Evolutionary conservation across 23 tunicate genomes (phyloP), one percentile per base, ranked within the genome.

Genomic region (Aplidium turbinatum): DNA sequence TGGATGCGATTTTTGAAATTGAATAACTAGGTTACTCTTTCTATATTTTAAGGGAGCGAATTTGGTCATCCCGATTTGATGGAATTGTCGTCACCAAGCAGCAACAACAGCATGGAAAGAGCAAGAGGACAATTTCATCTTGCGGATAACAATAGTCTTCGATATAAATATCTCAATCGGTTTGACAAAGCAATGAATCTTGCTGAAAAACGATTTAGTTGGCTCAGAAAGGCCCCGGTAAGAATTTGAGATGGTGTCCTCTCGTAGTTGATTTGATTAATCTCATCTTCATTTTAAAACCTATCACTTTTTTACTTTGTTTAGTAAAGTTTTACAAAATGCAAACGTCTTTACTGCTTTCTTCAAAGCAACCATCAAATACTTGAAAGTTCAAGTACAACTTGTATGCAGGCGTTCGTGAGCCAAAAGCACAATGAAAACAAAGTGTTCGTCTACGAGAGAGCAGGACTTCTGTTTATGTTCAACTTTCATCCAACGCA

Each of bases 41-140:
- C n/a, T n/a, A n/a, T n/a, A 60, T 60, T 4, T 29, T 60, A 5
- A 89, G 96, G 96, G n/a, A 93, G 82, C 63, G 98, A 93, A 65
- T 93, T 93, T 55, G 98, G 98, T 22, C 98, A 93, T 76, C 98
- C 98, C 16, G 94, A 87, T 55, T 87, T 84, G 89, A 47, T 93
- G 35, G 98, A 93, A 35, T 63, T 93, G 52, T 94, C 94, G 28
- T 31, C 92, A 33, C 35, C 51, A 23, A 80, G 80, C 1, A 88
- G 82, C 73, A 77, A 71, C 48, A 68, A 82, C 50, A 69, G 65
- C 35, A 73, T 73, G 47, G 42, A 77, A 1, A 39, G 61, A 31
- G 87, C 92, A 11, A 64, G 93, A 35, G 42, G 93, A 38, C 79
- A 72, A 50, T 92, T 92, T 47, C 68, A 85, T 24, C 83, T 92